phyloP scores from a whole-genome alignment of 2,888 invertebrate species.

The Pammene aurita region DNA sequence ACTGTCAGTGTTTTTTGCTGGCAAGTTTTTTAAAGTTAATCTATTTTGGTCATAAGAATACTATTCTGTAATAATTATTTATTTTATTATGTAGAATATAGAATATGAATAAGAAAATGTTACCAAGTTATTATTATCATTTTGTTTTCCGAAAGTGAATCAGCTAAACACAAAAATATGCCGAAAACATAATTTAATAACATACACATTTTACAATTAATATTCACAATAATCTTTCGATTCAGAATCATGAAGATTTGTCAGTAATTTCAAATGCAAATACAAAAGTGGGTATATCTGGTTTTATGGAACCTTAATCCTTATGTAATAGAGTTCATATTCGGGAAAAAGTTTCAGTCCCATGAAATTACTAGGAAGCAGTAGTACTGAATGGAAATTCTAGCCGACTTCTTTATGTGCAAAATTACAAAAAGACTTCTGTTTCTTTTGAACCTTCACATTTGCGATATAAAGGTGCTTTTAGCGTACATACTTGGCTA shows the following conservation, averaged over 20 bases:
- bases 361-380: not conserved
- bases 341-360: not conserved
- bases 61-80: no score
- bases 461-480: no score
- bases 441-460: no score
- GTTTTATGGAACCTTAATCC: not conserved
- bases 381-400: not conserved
- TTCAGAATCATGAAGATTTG: not conserved
- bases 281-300: constrained; percentile 15
- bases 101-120: not conserved
- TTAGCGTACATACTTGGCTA: no score
- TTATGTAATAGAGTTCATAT: not conserved
- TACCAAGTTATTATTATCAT: no score
- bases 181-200: not conserved
- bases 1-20: no score
- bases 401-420: no score
- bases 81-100: not conserved
- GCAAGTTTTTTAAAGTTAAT: no score
- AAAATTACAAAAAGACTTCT: no score
- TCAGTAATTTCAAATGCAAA: constrained; percentile 31
- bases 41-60: not conserved
- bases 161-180: not conserved
- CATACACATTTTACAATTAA: constrained; percentile 12
- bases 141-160: not conserved
- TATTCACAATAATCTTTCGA: constrained; percentile 12